Conservation (phyloP, 2,888 invertebrate species). For the Morpho helenor region DNA sequence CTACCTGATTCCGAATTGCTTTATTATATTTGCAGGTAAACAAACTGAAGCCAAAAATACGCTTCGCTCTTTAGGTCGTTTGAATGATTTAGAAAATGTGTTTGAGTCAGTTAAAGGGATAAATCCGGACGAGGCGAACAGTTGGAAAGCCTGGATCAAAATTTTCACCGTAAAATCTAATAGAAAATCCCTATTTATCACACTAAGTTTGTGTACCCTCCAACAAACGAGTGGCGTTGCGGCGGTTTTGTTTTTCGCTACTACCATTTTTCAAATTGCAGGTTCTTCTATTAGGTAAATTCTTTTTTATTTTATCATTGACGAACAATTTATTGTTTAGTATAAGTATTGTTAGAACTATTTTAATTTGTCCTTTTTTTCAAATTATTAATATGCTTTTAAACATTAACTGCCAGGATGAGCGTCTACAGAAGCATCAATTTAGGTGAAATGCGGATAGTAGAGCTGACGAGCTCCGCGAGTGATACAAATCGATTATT, state of each 20-base stretch:
- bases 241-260: constrained; percentile 43
- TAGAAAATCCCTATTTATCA: constrained; percentile 40
- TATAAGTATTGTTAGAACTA: neutral
- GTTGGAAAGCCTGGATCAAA: constrained; percentile 43
- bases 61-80: constrained; percentile 36
- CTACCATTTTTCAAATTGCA: constrained; percentile 41
- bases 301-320: neutral
- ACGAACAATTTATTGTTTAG: neutral
- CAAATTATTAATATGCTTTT: no score
- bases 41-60: constrained; percentile 40
- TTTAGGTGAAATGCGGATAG: no score
- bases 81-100: constrained; percentile 39
- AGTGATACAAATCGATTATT: no score
- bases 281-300: constrained; percentile 38
- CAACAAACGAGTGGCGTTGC: constrained; percentile 41
- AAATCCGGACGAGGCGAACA: constrained; percentile 33
- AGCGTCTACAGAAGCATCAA: no score
- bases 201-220: constrained; percentile 36
- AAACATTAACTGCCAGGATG: no score
- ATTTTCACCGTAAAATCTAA: constrained; percentile 45
- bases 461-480: no score
- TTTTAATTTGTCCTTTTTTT: no score
- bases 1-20: no score
- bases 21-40: constrained; percentile 32
- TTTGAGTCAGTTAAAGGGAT: constrained; percentile 40